phyloP scores from a whole-genome alignment of 2,797 vertebrate species.

The Aplochiton taeniatus region DNA sequence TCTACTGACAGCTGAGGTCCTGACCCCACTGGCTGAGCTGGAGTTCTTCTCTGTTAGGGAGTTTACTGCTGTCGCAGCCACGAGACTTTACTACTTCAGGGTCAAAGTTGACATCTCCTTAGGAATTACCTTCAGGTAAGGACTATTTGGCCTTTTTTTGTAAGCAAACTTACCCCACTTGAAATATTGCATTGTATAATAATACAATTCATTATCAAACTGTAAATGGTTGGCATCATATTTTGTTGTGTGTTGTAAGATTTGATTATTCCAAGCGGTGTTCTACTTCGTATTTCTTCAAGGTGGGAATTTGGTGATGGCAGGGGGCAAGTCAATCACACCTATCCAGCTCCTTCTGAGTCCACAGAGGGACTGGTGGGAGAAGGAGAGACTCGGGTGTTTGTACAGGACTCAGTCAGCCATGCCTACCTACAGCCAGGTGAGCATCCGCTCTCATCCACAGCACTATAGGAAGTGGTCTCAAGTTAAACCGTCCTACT shows the following conservation, averaged over 20 bases:
- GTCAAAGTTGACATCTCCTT: conserved; percentile 73
- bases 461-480: too few species aligned
- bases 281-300: conserved; percentile 15
- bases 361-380: conserved; percentile 32
- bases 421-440: conserved; percentile 70
- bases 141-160: not conserved
- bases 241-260: not conserved
- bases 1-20: conserved; percentile 63
- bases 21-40: conserved; percentile 59
- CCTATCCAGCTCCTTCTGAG: conserved; percentile 57
- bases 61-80: conserved; percentile 50
- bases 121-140: conserved; percentile 71
- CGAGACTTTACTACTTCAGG: conserved; percentile 56
- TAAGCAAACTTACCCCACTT: too few species aligned
- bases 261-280: not conserved
- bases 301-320: conserved; percentile 83
- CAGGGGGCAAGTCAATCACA: conserved; percentile 45
- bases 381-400: conserved; percentile 48
- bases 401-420: conserved; percentile 62
- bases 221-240: not conserved
- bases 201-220: too few species aligned
- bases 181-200: too few species aligned
- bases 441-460: conserved; percentile 41
- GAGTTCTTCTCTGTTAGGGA: conserved; percentile 55
- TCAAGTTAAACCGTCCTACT: too few species aligned